These are phyloP conservation scores for Toxotes chatareus DNA, from an alignment of 2,113 vertebrate species.

Conservation along the genomic window DNA sequence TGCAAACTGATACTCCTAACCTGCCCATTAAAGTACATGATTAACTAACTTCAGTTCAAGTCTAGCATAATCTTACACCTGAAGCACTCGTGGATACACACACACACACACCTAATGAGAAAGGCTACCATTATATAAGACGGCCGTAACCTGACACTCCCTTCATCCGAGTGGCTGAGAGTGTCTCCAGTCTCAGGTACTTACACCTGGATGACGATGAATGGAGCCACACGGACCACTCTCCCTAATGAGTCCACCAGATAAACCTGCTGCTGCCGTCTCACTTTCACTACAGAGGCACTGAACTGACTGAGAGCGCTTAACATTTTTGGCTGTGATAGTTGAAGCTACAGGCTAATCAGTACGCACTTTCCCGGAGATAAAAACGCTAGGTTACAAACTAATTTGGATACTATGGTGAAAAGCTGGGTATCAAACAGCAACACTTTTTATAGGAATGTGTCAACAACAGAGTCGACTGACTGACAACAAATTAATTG, in stretches of 20 bases:
- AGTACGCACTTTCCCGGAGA: neutral
- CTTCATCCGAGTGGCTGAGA: conserved; percentile 34
- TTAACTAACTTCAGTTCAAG: conserved; percentile 36
- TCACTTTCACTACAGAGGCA: conserved; percentile 38
- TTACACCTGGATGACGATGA: conserved; percentile 59
- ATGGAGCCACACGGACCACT: conserved; percentile 41
- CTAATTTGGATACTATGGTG: no score
- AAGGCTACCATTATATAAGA: conserved; percentile 52
- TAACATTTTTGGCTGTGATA: conserved; percentile 11
- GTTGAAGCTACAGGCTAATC: neutral
- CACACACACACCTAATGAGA: conserved; percentile 17
- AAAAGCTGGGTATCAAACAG: no score
- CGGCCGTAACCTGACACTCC: conserved; percentile 53
- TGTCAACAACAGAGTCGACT: no score
- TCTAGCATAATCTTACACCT: conserved; percentile 8
- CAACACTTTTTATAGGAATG: no score
- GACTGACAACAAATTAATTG: no score
- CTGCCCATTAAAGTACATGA: conserved; percentile 23
- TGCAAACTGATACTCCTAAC: neutral
- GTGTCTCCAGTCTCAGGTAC: conserved; percentile 39
- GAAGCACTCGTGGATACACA: neutral
- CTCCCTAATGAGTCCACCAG: conserved; percentile 53
- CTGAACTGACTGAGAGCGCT: neutral
- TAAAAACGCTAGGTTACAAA: neutral
- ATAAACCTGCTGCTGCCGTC: conserved; percentile 1